These are phyloP conservation scores for Microplitis manilae DNA, from an alignment of 2,888 invertebrate species.

Conservation along the genomic window DNA sequence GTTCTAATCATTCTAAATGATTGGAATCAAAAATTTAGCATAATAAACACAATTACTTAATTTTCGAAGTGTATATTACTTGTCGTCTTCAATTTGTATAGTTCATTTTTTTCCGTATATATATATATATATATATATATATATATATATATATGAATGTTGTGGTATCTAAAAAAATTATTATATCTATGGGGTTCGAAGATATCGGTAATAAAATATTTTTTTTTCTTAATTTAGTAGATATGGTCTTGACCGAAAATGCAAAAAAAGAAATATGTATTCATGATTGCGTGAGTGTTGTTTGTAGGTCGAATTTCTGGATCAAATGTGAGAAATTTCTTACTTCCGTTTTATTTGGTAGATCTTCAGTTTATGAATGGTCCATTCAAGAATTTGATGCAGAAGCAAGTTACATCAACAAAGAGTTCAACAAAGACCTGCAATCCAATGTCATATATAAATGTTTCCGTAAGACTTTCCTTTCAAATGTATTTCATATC, in stretches of 20 bases:
- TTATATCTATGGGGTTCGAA: too few relatives aligned
- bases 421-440: neutral
- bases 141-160: too few relatives aligned
- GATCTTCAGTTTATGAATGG: conserved; percentile 30
- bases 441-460: neutral
- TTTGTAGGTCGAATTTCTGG: conserved; percentile 39
- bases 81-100: too few relatives aligned
- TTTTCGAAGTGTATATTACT: too few relatives aligned
- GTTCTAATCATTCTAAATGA: too few relatives aligned
- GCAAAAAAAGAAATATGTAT: conserved; percentile 6
- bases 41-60: too few relatives aligned
- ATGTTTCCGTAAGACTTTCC: neutral
- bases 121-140: too few relatives aligned
- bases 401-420: neutral
- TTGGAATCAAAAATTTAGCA: too few relatives aligned
- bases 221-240: too few relatives aligned
- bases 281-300: conserved; percentile 33
- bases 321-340: conserved; percentile 36
- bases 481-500: neutral
- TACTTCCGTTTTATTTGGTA: conserved; percentile 33
- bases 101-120: too few relatives aligned
- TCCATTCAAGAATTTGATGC: conserved; percentile 35
- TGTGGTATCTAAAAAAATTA: too few relatives aligned
- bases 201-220: too few relatives aligned
- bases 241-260: neutral